These are phyloP conservation scores for Semibalanus balanoides DNA, from an alignment of 1,140 invertebrate species.

Conservation along the genomic window DNA sequence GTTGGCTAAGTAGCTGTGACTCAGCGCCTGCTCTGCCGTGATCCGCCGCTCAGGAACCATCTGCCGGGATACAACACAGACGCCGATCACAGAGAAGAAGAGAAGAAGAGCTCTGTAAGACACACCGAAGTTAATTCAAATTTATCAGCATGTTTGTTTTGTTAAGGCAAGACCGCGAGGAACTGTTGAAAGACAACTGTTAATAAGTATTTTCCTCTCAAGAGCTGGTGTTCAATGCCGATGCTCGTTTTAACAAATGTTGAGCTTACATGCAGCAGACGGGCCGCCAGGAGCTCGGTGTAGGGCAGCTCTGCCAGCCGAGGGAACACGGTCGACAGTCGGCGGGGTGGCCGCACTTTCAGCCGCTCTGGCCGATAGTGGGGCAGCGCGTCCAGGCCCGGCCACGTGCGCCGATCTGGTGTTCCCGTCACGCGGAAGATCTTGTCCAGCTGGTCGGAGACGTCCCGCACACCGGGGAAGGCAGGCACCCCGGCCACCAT, in stretches of 20 bases:
- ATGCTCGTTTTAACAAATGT: too few relatives aligned
- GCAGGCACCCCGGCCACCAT: slow-evolving; percentile 92
- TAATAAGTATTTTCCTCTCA: not conserved
- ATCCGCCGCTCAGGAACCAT: not conserved
- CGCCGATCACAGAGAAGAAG: not conserved
- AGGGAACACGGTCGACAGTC: slow-evolving; percentile 72
- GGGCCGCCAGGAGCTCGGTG: slow-evolving; percentile 70
- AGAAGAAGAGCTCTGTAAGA: not conserved
- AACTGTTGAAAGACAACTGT: not conserved
- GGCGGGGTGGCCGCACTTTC: slow-evolving; percentile 55
- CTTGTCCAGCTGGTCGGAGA: slow-evolving; percentile 88
- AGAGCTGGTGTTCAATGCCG: not conserved
- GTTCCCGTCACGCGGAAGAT: slow-evolving; percentile 91
- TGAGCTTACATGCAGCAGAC: slow-evolving; percentile 53
- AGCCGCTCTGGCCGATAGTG: slow-evolving; percentile 71
- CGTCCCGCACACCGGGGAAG: slow-evolving; percentile 88
- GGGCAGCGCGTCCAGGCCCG: slow-evolving; percentile 66
- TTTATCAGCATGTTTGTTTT: not conserved
- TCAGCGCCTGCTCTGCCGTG: not conserved
- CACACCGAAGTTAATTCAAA: not conserved
- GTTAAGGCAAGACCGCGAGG: not conserved
- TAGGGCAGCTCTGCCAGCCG: slow-evolving; percentile 69
- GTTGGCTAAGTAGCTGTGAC: not conserved
- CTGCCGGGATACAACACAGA: not conserved
- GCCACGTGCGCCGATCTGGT: slow-evolving; percentile 79